Base-by-base conservation (phyloP, 2,797 vertebrate species). In the Smutsia temminckii region DNA sequence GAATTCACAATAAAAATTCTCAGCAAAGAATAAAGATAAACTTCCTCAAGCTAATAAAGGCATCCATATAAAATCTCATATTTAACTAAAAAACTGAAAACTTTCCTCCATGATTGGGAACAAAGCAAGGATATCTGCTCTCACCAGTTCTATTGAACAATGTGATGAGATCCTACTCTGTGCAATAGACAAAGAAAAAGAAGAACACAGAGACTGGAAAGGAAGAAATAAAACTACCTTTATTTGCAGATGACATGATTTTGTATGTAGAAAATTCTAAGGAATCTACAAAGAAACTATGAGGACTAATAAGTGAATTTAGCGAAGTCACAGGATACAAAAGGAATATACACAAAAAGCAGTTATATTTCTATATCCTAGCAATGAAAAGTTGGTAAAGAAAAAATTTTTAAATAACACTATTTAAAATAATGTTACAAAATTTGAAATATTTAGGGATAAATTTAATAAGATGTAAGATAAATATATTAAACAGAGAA, bases 401-500 rank as follows among this genome's bases (percentile, higher is more conserved):
- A 40, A 71, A 79, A 32, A 75, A 21, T 20, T 75, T 75, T 75
- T 5, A 51, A 77, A 85, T 25, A 85, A 46, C 49, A 11, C 8
- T 63, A 53, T 46, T 55, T 80, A 91, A 12, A 71, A 80, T 37
- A 64, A n/a, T 29, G 59, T n/a, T n/a, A 78, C 0, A 53, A 83
- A 95, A 78, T n/a, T 77, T 89, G 63, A 95, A 51, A 13, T 57
- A 85, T 79, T 74, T 86, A 49, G 23, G 61, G 42, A 51, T 83
- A 83, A 49, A 37, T 80, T 68, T 75, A 75, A 61, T 32, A 53
- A 59, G 78, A 79, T 89, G 23, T 80, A 68, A 80, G 34, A 75
- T 75, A 53, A 81, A 5, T 74, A 80, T 21, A 85, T 61, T 75
- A 93, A 77, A 87, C 25, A 49, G 42, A 32, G 85, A 85, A 90